A percentile compares a stretch with the other conserved stretches of the same genome.
Evolutionary conservation across 2,797 vertebrate species (phyloP).

Genomic region (Eptatretus atami): DNA sequence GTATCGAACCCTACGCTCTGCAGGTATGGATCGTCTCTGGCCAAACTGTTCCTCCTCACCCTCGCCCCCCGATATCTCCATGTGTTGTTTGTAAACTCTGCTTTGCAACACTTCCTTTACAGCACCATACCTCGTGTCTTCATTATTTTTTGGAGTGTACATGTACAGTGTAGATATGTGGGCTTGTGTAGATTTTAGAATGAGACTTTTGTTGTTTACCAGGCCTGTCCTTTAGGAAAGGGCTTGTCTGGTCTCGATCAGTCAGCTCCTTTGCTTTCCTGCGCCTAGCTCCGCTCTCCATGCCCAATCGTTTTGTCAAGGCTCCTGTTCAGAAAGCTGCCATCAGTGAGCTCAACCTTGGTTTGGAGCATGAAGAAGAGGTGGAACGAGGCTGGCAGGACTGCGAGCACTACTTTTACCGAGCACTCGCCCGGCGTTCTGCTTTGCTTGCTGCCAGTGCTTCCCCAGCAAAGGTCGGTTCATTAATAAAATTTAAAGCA

Average conservation of each 20-base stretch:
- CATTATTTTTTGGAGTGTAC: too few relatives aligned
- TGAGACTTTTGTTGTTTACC: constrained; percentile 6
- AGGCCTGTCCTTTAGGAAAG: constrained; percentile 82
- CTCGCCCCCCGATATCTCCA: too few relatives aligned
- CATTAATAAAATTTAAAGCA: too few relatives aligned
- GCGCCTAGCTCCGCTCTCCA: constrained; percentile 35
- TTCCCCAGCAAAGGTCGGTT: constrained; percentile 37
- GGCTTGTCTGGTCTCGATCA: constrained; percentile 36
- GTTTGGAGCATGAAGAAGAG: constrained; percentile 13
- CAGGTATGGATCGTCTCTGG: constrained; percentile 20
- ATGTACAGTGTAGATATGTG: too few relatives aligned
- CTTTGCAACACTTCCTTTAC: too few relatives aligned
- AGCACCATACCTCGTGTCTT: too few relatives aligned
- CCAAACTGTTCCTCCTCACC: too few relatives aligned
- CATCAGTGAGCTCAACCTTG: too few relatives aligned
- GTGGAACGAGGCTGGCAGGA: constrained; percentile 41
- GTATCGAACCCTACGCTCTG: constrained; percentile 52
- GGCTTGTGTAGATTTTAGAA: too few relatives aligned
- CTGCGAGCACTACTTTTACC: constrained; percentile 84
- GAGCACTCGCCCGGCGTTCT: constrained; percentile 38
- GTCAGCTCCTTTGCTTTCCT: constrained; percentile 23
- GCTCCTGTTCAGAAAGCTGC: too few relatives aligned
- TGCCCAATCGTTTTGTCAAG: too few relatives aligned
- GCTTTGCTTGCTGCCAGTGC: constrained; percentile 28
- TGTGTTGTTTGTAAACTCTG: too few relatives aligned